Evolutionary conservation across 2,888 invertebrate genomes (phyloP), one percentile per base, ranked within the genome.

Genomic region (Microctonus hyperodae): DNA sequence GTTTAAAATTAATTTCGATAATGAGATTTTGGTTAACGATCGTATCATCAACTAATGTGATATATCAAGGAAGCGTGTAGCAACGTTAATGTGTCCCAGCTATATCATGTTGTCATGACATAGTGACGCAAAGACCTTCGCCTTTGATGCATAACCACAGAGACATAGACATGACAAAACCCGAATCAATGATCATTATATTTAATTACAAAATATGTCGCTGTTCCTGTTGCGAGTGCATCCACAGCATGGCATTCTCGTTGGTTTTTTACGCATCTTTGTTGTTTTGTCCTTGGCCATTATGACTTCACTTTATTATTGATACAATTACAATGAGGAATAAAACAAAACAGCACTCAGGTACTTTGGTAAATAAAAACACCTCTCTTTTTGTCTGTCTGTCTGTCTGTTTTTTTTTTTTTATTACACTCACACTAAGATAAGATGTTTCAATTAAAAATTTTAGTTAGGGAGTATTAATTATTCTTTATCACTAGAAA

Each of bases 211-310:
- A 73, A 79, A 73, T 65, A 79, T 72, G 79, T 83, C 83, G 81
- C 83, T 83, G 83, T 83, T 83, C 82, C 83, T 82, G 78, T 78
- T 81, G 72, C 80, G 77, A 68, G 82, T 74, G 71, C 83, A 83
- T 74, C 83, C 82, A 76, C 83, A 83, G 75, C 83, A 83, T 40
- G 79, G 72, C 75, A 83, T 76, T 70, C 65, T 75, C 74, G 74
- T 73, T 22, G 73, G 70, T 68, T 75, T 72, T 68, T 77, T 79
- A 55, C 75, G 75, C 68, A 75, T 80, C 59, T 73, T 73, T 64
- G 73, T 73, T 37, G 40, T 66, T 66, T 74, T 72, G 68, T 72
- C 74, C 73, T 74, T 73, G 62, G 73, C 70, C 74, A 74, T 74
- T 70, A 53, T 70, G 63, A 50, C 68, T 72, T 69, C 48, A 62